Percentiles rank a stretch among this genome's conserved stretches.
phyloP scores from a whole-genome alignment of 2,113 vertebrate species.

The Morphnarchus princeps region DNA sequence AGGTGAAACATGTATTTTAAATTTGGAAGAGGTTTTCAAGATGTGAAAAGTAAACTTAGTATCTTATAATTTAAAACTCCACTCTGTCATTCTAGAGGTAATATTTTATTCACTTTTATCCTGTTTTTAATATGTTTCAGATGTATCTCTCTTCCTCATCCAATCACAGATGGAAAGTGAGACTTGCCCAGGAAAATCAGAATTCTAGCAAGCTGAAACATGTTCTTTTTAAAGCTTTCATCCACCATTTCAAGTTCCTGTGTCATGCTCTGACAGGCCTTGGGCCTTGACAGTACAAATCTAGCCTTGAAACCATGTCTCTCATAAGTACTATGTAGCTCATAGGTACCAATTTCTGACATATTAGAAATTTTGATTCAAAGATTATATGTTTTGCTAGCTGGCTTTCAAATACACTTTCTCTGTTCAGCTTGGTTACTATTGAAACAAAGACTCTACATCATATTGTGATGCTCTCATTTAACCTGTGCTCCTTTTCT shows the following conservation, averaged over 20 bases:
- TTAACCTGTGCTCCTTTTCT: background rate
- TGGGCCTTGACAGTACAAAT: conserved; percentile 2
- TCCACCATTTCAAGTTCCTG: background rate
- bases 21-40: conserved; percentile 9
- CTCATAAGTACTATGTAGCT: background rate
- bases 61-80: background rate
- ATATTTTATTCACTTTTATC: conserved; percentile 34
- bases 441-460: background rate
- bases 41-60: conserved; percentile 3
- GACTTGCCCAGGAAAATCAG: background rate
- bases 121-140: background rate
- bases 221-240: conserved; percentile 1
- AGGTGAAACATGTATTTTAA: background rate
- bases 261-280: background rate
- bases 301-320: background rate
- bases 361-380: background rate
- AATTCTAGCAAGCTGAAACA: conserved; percentile 8
- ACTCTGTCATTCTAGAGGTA: background rate
- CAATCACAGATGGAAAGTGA: background rate
- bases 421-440: background rate
- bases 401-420: background rate
- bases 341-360: background rate
- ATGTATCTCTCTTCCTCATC: background rate
- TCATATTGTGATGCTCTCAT: background rate
- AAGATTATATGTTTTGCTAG: background rate